phyloP scores from a whole-genome alignment of 1,140 invertebrate genomes.

The Anastatus disparis region DNA sequence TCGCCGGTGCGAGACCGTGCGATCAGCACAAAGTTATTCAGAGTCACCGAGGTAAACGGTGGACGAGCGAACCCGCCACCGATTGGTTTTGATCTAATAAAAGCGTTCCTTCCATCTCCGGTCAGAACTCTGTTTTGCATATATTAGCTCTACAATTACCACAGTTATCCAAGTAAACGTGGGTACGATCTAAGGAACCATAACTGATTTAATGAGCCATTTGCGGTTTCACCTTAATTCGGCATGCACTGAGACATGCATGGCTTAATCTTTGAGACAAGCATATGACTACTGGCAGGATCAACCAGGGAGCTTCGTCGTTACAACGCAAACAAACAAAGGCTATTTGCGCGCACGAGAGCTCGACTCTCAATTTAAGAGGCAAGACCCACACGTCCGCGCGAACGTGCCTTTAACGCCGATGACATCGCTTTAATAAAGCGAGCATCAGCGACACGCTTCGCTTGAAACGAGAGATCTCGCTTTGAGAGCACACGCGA shows the following conservation, averaged over 20 bases:
- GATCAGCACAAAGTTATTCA: slow-evolving; percentile 60
- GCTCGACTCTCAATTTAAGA: too few relatives aligned
- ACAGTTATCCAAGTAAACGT: slow-evolving; percentile 88
- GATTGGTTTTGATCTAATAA: slow-evolving; percentile 80
- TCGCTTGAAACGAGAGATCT: too few relatives aligned
- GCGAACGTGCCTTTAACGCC: too few relatives aligned
- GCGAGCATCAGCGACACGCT: too few relatives aligned
- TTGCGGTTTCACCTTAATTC: slow-evolving; percentile 79
- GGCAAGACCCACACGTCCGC: too few relatives aligned
- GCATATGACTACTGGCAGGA: slow-evolving; percentile 81
- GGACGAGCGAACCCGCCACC: too few relatives aligned
- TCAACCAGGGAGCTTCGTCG: slow-evolving; percentile 69
- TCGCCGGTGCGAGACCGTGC: slow-evolving; percentile 79
- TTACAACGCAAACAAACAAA: too few relatives aligned
- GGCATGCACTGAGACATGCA: slow-evolving; percentile 81
- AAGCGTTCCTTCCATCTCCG: slow-evolving; percentile 76
- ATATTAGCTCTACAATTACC: slow-evolving; percentile 85
- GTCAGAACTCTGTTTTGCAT: slow-evolving; percentile 75
- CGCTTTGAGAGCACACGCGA: too few relatives aligned
- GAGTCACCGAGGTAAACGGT: slow-evolving; percentile 68
- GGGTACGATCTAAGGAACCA: slow-evolving; percentile 62
- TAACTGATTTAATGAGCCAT: slow-evolving; percentile 84
- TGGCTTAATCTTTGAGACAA: slow-evolving; percentile 84
- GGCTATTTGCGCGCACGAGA: too few relatives aligned
- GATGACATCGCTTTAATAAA: too few relatives aligned